These are phyloP conservation scores for Acrobasis consociella DNA, from an alignment of 2,888 invertebrate genomes.

Conservation along the genomic window DNA sequence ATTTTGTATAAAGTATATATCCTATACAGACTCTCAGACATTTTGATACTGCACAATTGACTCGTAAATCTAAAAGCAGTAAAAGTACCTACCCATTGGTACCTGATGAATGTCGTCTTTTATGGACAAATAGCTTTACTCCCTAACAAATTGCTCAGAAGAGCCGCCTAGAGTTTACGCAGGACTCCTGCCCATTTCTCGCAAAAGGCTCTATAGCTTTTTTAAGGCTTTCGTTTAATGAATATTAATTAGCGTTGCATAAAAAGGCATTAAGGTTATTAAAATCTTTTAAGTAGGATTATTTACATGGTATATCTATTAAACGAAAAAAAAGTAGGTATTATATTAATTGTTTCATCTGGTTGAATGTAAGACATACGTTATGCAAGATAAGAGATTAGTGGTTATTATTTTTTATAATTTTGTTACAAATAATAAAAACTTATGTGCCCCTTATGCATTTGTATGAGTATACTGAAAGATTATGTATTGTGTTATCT, in stretches of 20 bases:
- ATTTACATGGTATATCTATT: no score
- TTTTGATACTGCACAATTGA: conserved; percentile 42
- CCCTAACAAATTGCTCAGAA: conserved; percentile 60
- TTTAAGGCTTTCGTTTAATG: conserved; percentile 44
- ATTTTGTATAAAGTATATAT: no score
- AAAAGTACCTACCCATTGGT: conserved; percentile 41
- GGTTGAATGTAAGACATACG: no score
- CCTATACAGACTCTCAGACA: background rate
- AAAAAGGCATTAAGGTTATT: background rate
- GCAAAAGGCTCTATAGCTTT: conserved; percentile 50
- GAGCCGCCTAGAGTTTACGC: conserved; percentile 42
- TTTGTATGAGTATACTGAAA: no score
- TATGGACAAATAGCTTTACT: conserved; percentile 66
- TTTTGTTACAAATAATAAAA: no score
- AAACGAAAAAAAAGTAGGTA: no score
- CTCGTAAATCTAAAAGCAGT: conserved; percentile 53
- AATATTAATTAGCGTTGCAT: conserved; percentile 54
- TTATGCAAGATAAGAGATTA: no score
- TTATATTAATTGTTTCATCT: no score
- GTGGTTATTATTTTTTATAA: no score
- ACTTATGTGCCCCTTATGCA: no score
- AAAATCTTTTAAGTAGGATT: background rate
- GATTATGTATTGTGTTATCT: no score
- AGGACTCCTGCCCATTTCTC: conserved; percentile 47
- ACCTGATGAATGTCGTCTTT: conserved; percentile 59